phyloP scores from a whole-genome alignment of 2,113 vertebrate genomes.

The Eretmodus cyanostictus region DNA sequence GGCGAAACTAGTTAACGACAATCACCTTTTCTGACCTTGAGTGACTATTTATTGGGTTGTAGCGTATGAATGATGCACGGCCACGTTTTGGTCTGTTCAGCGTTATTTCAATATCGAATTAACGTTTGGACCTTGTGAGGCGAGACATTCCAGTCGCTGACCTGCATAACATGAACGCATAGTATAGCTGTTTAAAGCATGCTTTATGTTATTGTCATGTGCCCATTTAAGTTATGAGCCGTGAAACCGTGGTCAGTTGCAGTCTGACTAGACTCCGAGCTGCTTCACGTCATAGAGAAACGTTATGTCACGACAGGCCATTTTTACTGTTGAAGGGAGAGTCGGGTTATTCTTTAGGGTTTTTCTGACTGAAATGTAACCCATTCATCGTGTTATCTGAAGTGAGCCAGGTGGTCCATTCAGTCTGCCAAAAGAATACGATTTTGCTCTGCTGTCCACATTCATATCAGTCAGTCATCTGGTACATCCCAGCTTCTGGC shows the following conservation, averaged over 20 bases:
- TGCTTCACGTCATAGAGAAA: not conserved
- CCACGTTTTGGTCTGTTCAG: not conserved
- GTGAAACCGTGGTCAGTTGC: not conserved
- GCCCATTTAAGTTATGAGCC: not conserved
- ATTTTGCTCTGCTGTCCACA: not conserved
- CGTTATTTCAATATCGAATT: not conserved
- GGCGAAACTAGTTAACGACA: not conserved
- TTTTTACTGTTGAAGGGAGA: not conserved
- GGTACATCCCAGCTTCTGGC: not conserved
- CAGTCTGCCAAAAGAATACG: not conserved
- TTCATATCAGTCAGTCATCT: not conserved
- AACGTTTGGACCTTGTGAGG: not conserved
- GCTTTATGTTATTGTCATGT: not conserved
- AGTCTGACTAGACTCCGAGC: not conserved
- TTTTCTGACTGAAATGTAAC: not conserved
- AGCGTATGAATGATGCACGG: not conserved
- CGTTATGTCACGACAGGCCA: slow-evolving; percentile 12
- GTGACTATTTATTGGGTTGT: not conserved
- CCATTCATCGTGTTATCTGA: not conserved
- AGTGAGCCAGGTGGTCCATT: not conserved
- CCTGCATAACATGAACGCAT: not conserved
- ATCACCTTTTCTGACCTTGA: not conserved
- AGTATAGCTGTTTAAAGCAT: not conserved
- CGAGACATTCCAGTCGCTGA: not conserved
- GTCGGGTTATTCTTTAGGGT: not conserved